Base-by-base conservation (phyloP, 2,888 invertebrate genomes). In the Drosophila maculinotata region DNA sequence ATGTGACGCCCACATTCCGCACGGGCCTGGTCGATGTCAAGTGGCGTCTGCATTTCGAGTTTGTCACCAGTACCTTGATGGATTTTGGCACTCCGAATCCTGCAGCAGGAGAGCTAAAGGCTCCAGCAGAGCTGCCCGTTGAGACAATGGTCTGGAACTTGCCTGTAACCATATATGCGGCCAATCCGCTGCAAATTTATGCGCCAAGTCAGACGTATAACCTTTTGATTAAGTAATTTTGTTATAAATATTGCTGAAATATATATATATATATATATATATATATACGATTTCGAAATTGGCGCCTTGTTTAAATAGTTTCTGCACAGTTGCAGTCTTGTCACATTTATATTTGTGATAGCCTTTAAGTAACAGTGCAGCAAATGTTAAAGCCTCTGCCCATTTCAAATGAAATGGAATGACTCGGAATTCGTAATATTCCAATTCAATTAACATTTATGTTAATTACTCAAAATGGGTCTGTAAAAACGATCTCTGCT, bases 81-180 rank as follows among this genome's bases (percentile, higher is more conserved):
- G 93, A 93, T 53, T 92, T 95, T 48, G 93, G 56, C 0, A 67
- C 41, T 1, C 76, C 82, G 0, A 88, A 80, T 76, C 76, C 81
- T 0, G 72, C 66, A 10, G 92, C 91, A 12, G 93, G 93, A 14
- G 91, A 91, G 48, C 97, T 98, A 95, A 95, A 95, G 83, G 98
- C 97, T 0, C 98, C 98, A 0, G 92, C 95, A 1, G 95, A 95
- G 72, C 93, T 98, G 26, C 95, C 97, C 9, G 98, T 99, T 60
- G 99, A 99, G 92, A 99, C 99, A 0, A 98, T 99, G 98, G 96
- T 98, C 10, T 99, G 99, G 99, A 98, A 99, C 92, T 93, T 99
- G 53, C 98, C 99, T 0, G 95, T 99, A 52, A 97, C 96, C 88
- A 94, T 99, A 62, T 97, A 97, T 92, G 97, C 99, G 0, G 97